Percentiles rank a stretch among this genome's conserved stretches.
Conservation (phyloP, 2,797 vertebrate genomes). For the Macropus fuliginosus region DNA sequence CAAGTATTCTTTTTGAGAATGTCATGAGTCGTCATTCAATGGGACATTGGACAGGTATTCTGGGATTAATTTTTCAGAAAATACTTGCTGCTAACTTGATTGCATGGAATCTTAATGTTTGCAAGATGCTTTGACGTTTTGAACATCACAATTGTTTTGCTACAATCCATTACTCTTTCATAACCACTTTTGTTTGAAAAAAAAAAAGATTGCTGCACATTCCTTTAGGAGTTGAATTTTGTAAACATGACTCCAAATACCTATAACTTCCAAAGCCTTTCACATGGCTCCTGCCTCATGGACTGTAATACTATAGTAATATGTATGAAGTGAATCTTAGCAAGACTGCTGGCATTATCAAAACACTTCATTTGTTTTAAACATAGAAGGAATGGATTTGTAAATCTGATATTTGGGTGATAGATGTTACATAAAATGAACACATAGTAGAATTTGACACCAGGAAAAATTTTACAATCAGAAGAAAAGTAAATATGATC, state of each 20-base stretch:
- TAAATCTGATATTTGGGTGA: not conserved
- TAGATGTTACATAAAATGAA: not conserved
- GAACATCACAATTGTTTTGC: not conserved
- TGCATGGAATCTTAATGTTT: slow-evolving; percentile 1
- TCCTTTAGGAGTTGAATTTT: not conserved
- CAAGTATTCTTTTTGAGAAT: not conserved
- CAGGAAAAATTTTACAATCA: not conserved
- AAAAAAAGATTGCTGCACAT: not conserved
- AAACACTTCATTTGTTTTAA: not conserved
- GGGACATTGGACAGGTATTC: slow-evolving; percentile 24
- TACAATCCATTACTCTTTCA: not conserved
- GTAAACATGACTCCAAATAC: not conserved
- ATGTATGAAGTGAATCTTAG: not conserved
- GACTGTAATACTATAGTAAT: not conserved
- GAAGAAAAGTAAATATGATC: not conserved
- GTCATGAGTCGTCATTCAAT: slow-evolving; percentile 2
- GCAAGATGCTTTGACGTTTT: not conserved
- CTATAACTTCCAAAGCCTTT: not conserved
- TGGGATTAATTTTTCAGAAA: slow-evolving; percentile 21
- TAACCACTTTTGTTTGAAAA: not conserved
- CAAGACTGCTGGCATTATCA: not conserved
- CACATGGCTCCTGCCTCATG: not conserved
- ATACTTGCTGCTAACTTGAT: slow-evolving; percentile 5
- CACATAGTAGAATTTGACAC: not conserved
- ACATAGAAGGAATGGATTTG: not conserved